Percentiles rank a stretch among this genome's conserved stretches.
phyloP scores from a whole-genome alignment of 2,888 invertebrate species.

The Myathropa florea region DNA sequence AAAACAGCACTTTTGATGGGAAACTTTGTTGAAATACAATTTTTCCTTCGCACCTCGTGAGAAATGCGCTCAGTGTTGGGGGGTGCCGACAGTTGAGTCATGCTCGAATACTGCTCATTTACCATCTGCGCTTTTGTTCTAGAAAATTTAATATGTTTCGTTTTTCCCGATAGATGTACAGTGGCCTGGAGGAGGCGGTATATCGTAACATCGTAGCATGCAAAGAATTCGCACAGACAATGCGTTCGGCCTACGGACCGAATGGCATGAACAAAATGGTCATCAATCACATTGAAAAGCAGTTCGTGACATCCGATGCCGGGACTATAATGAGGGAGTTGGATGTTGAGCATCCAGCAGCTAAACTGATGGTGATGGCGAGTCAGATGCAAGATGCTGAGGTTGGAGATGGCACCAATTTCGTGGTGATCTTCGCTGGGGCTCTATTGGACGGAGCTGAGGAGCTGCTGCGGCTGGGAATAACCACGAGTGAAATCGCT shows the following conservation, averaged over 20 bases:
- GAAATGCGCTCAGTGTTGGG: background rate
- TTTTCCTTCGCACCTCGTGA: constrained; percentile 40
- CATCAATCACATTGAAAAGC: constrained; percentile 98
- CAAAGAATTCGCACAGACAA: constrained; percentile 95
- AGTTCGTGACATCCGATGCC: constrained; percentile 99
- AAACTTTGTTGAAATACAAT: background rate
- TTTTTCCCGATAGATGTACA: constrained; percentile 83
- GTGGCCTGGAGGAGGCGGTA: constrained; percentile 98
- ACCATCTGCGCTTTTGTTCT: constrained; percentile 17
- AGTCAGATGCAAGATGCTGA: constrained; percentile 99
- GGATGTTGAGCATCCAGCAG: constrained; percentile 99
- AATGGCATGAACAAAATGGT: constrained; percentile 99
- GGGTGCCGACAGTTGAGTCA: constrained; percentile 72
- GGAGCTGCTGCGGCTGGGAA: constrained; percentile 94
- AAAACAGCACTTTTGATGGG: background rate
- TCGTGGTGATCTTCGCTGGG: constrained; percentile 96
- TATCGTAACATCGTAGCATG: constrained; percentile 97
- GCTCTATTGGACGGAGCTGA: constrained; percentile 95
- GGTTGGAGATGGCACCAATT: constrained; percentile 99
- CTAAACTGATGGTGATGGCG: constrained; percentile 96
- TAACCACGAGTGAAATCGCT: constrained; percentile 97
- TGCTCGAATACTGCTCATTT: background rate
- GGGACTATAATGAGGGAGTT: constrained; percentile 98
- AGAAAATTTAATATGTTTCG: background rate
- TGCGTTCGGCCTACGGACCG: constrained; percentile 97